Evolutionary conservation across 1,140 invertebrate genomes (phyloP).

Genomic region (Drosophila setifemur): DNA sequence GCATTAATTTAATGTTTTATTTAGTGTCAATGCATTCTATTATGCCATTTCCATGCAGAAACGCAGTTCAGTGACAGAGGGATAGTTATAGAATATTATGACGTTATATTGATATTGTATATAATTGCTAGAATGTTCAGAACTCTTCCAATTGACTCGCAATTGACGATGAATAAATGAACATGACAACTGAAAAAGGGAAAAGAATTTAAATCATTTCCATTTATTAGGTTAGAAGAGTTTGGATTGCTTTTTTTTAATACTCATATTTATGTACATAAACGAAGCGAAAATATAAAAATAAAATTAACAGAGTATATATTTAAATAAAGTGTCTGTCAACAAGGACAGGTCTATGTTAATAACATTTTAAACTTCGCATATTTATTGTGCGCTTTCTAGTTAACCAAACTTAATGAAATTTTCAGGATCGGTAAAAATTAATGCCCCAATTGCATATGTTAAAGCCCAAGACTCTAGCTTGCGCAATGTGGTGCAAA

Average conservation of each 20-base stretch:
- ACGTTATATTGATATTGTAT: slow-evolving; percentile 24
- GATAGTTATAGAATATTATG: slow-evolving; percentile 23
- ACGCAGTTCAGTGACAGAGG: slow-evolving; percentile 30
- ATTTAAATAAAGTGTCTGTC: no score
- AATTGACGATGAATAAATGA: neutral
- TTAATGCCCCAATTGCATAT: no score
- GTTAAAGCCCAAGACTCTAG: no score
- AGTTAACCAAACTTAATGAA: no score
- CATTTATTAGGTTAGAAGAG: slow-evolving; percentile 75
- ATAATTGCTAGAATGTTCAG: slow-evolving; percentile 29
- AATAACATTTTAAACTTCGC: no score
- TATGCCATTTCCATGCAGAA: neutral
- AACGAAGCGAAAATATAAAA: slow-evolving; percentile 70
- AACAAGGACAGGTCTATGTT: no score
- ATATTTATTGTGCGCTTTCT: no score
- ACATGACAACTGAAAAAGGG: neutral
- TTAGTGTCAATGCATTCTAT: slow-evolving; percentile 12
- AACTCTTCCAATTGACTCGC: slow-evolving; percentile 55
- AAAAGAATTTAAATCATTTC: slow-evolving; percentile 52
- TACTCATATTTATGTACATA: slow-evolving; percentile 61
- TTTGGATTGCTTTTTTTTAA: slow-evolving; percentile 36
- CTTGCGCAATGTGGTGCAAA: no score
- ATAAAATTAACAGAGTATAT: slow-evolving; percentile 48
- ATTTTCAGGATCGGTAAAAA: no score
- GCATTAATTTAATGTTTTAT: slow-evolving; percentile 22